A percentile compares a stretch with the other conserved stretches of the same genome.
phyloP scores from a whole-genome alignment of 2,888 invertebrate genomes.

The Fabriciana adippe region DNA sequence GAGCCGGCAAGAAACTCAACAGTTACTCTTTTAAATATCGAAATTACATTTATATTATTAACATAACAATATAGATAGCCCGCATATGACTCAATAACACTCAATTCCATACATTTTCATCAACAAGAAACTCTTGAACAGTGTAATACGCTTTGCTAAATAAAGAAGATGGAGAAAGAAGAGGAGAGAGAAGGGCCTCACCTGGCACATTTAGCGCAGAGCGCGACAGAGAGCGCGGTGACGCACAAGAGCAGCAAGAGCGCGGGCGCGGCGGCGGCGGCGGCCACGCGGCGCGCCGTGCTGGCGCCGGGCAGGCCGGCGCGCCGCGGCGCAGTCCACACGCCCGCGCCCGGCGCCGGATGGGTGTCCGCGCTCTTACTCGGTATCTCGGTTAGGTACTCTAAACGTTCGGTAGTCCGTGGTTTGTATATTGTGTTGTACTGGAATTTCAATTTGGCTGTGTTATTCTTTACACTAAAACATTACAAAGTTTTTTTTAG shows the following conservation, averaged over 20 bases:
- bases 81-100: too few relatives aligned
- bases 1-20: too few relatives aligned
- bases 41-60: too few relatives aligned
- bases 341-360: conserved; percentile 45
- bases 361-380: conserved; percentile 49
- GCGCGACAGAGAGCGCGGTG: conserved; percentile 85
- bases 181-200: too few relatives aligned
- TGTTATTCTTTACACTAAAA: too few relatives aligned
- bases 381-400: conserved; percentile 61
- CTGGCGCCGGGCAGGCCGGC: conserved; percentile 85
- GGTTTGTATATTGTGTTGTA: conserved; percentile 71
- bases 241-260: conserved; percentile 85
- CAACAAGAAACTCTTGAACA: too few relatives aligned
- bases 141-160: too few relatives aligned
- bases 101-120: too few relatives aligned
- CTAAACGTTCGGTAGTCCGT: conserved; percentile 60
- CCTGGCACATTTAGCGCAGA: conserved; percentile 88
- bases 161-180: too few relatives aligned
- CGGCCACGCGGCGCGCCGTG: conserved; percentile 85
- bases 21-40: too few relatives aligned
- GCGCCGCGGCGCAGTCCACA: conserved; percentile 84
- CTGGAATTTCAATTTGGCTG: conserved; percentile 48
- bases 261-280: conserved; percentile 88
- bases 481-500: too few relatives aligned
- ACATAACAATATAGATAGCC: too few relatives aligned